Conservation (phyloP, 2,888 invertebrate species). For the Callosobruchus maculatus region DNA sequence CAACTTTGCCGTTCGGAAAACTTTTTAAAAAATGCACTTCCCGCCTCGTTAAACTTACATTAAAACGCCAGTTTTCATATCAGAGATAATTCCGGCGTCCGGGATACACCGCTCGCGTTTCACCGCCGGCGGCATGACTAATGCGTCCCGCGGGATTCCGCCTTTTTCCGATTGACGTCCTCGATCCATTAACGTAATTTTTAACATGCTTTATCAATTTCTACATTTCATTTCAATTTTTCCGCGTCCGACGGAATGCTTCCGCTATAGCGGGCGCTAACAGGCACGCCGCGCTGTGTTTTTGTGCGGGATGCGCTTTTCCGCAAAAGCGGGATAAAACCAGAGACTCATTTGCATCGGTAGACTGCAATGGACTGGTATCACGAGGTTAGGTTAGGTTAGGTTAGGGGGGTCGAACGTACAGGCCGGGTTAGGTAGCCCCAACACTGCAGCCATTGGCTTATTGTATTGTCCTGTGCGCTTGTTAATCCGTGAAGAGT, state of each 20-base stretch:
- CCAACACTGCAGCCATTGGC: too few relatives aligned
- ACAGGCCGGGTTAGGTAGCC: too few relatives aligned
- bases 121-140: slow-evolving; percentile 24
- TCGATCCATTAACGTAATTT: slow-evolving; percentile 35
- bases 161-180: slow-evolving; percentile 36
- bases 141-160: slow-evolving; percentile 30
- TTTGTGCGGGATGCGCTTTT: background rate
- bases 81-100: slow-evolving; percentile 29
- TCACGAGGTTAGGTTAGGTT: too few relatives aligned
- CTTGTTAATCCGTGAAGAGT: too few relatives aligned
- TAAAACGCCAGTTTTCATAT: slow-evolving; percentile 46
- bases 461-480: too few relatives aligned
- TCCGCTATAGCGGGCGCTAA: too few relatives aligned
- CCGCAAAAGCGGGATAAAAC: background rate
- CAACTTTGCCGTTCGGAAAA: background rate
- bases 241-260: slow-evolving; percentile 20
- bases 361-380: too few relatives aligned
- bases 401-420: too few relatives aligned
- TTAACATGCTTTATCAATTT: slow-evolving; percentile 46
- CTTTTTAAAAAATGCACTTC: slow-evolving; percentile 21
- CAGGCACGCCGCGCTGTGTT: background rate
- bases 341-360: too few relatives aligned
- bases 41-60: slow-evolving; percentile 46
- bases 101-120: slow-evolving; percentile 21
- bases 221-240: slow-evolving; percentile 41